Conservation (phyloP, 2,113 vertebrate species). For the Catharus fuscescens region DNA sequence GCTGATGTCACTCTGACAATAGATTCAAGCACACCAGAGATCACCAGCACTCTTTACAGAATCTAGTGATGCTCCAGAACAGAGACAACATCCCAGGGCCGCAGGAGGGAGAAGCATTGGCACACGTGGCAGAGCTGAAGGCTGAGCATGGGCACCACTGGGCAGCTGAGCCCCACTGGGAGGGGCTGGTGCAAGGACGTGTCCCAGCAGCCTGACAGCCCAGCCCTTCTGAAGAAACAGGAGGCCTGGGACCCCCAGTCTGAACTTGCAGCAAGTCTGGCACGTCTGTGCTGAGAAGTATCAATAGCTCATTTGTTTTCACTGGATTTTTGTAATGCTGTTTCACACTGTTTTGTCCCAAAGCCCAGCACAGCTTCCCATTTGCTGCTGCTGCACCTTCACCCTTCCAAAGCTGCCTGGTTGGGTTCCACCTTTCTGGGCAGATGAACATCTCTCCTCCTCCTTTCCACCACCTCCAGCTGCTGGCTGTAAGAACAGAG, state of each 20-base stretch:
- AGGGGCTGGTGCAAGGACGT: not conserved
- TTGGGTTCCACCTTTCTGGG: not conserved
- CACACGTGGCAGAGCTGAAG: not conserved
- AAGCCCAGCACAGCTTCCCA: not conserved
- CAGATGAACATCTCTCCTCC: not conserved
- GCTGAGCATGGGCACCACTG: not conserved
- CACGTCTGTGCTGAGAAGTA: not conserved
- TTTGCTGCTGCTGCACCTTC: not conserved
- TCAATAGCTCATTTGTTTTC: not conserved
- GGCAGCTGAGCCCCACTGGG: not conserved
- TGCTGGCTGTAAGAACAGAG: not conserved
- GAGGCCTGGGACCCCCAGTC: fast-evolving
- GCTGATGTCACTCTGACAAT: conserved; percentile 62
- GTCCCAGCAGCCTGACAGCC: not conserved
- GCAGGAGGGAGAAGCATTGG: not conserved
- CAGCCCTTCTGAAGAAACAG: not conserved
- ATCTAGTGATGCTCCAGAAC: not conserved
- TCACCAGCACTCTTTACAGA: not conserved
- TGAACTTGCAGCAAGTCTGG: not conserved
- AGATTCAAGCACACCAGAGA: not conserved
- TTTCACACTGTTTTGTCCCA: not conserved
- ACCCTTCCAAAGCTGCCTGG: not conserved
- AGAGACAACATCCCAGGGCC: fast-evolving
- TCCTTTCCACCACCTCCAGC: not conserved
- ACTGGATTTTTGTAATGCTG: not conserved